Conservation (phyloP, 2,888 invertebrate genomes). For the Muscina levida region DNA sequence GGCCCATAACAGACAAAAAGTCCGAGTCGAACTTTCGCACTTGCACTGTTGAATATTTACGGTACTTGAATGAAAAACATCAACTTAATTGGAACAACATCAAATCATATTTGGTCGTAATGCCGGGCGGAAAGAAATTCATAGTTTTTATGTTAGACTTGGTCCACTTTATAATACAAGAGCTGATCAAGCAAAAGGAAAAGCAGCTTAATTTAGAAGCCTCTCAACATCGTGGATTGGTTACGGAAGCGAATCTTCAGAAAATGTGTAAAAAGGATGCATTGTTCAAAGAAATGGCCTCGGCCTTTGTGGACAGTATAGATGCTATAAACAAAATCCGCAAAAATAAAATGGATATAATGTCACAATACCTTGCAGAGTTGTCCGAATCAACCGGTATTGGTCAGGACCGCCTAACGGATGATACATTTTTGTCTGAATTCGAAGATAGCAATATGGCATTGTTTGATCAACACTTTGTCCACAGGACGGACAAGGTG, state of each 20-base stretch:
- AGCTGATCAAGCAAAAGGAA: slow-evolving; percentile 74
- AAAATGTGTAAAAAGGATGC: slow-evolving; percentile 70
- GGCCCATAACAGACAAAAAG: slow-evolving; percentile 78
- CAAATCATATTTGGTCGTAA: slow-evolving; percentile 77
- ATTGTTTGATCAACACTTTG: slow-evolving; percentile 65
- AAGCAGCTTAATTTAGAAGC: slow-evolving; percentile 68
- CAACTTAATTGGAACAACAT: slow-evolving; percentile 76
- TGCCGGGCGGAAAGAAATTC: slow-evolving; percentile 79
- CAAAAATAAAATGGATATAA: slow-evolving; percentile 66
- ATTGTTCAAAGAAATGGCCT: slow-evolving; percentile 73
- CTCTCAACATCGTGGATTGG: slow-evolving; percentile 25
- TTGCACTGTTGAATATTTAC: slow-evolving; percentile 77
- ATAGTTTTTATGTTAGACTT: slow-evolving; percentile 76
- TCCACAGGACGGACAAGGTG: slow-evolving; percentile 60
- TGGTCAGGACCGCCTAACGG: slow-evolving; percentile 60
- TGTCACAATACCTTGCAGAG: slow-evolving; percentile 62
- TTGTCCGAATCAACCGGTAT: slow-evolving; percentile 68
- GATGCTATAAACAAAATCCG: slow-evolving; percentile 67
- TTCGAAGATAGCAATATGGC: slow-evolving; percentile 69
- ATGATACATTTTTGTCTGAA: slow-evolving; percentile 68
- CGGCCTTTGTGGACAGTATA: slow-evolving; percentile 72
- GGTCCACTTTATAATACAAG: slow-evolving; percentile 74
- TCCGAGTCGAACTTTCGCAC: slow-evolving; percentile 77
- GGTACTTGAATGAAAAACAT: slow-evolving; percentile 77
- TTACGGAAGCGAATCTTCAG: slow-evolving; percentile 66